Base-by-base conservation (phyloP, 2,888 invertebrate species). In the Agonopterix heracliana region DNA sequence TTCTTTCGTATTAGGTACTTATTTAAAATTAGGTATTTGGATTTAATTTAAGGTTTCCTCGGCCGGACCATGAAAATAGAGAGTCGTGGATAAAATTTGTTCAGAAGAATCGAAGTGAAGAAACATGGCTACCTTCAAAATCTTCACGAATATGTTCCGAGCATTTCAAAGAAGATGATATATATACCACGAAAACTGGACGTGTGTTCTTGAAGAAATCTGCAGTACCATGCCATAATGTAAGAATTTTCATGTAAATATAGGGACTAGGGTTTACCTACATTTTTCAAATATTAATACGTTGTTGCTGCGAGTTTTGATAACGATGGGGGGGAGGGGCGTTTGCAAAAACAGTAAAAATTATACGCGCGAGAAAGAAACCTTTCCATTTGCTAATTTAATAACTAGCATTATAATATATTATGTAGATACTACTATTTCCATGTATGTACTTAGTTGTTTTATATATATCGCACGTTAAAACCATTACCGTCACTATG, bases 31-130 rank as follows among this genome's bases (percentile, higher is more conserved):
- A 13, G 3, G 13, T 41, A 41, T 41, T 41, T 10, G 26, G 26
- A 26, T 26, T 17, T 26, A 26, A 26, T 48, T 48, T 17, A 9
- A 60, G 59, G 46, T 56, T 61, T 54, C 54, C 51, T 35, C 52
- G 54, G 2, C 49, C 45, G 2, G 49, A 49, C 35, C 50, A 51
- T 47, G 53, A 56, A 46, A 51, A 51, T 46, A 52, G 60, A 45
- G 58, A 57, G 45, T n/a, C 42, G 44, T 63, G 62, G 60, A 59
- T 63, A 11, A 52, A 47, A 55, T 61, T 60, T 53, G 59, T 61
- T 3, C 61, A 58, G 41, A 58, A 56, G 4, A 55, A 64, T 45
- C 55, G 62, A 7, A 54, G 44, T 12, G 64, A 62, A 61, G 50
- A 57, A 8, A 51, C 49, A 1, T 61, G 63, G 61, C 26, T 26